These are phyloP conservation scores for Brenthis ino DNA, from an alignment of 2,888 invertebrate genomes.

Conservation along the genomic window DNA sequence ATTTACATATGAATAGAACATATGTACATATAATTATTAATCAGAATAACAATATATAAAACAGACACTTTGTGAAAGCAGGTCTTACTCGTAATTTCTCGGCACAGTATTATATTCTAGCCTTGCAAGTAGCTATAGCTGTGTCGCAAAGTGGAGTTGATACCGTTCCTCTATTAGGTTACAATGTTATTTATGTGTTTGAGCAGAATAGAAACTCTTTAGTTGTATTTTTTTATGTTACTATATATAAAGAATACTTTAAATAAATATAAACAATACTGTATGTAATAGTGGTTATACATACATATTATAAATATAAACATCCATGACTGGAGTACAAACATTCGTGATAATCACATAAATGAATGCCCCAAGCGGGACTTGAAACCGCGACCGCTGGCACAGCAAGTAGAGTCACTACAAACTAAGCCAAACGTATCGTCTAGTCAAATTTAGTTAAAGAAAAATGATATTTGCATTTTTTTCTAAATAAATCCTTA, in stretches of 20 bases:
- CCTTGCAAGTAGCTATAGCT: neutral
- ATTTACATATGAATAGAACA: neutral
- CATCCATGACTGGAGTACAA: too few species aligned
- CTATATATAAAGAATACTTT: neutral
- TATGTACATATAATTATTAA: neutral
- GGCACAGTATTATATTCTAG: constrained; percentile 11
- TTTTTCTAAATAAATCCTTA: too few species aligned
- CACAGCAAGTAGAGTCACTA: too few species aligned
- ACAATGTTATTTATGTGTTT: constrained; percentile 22
- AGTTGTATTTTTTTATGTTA: constrained; percentile 1
- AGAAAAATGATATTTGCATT: too few species aligned
- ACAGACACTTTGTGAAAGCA: constrained; percentile 6
- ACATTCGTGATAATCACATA: too few species aligned
- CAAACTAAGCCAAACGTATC: too few species aligned
- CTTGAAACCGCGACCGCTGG: too few species aligned
- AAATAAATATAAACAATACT: neutral
- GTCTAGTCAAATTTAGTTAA: too few species aligned
- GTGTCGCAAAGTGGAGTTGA: constrained; percentile 19
- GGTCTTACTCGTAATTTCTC: constrained; percentile 5
- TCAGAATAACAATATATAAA: constrained; percentile 1
- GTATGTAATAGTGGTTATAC: too few species aligned
- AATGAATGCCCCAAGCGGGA: too few species aligned
- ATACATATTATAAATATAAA: too few species aligned
- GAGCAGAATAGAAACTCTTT: constrained; percentile 11
- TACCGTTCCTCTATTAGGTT: constrained; percentile 21